Evolutionary conservation across 2,113 vertebrate species (phyloP), one percentile per base, ranked within the genome.

Genomic region (Chauna torquata): DNA sequence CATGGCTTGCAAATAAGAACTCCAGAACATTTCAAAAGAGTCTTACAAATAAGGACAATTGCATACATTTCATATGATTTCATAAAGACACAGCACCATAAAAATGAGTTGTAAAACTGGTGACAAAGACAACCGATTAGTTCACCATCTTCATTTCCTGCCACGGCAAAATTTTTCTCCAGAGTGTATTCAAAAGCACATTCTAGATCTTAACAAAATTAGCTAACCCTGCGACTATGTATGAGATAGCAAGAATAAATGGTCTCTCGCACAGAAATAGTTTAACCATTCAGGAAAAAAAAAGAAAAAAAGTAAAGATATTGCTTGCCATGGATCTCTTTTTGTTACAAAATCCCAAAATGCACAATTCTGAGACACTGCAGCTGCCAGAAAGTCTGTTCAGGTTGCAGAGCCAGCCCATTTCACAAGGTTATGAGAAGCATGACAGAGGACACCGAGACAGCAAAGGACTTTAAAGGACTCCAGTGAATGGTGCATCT

Each of bases 41-140:
- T 91, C 77, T 68, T 42, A 44, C 86, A 89, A 94, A 95, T 74
- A 92, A 82, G 86, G 86, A 66, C 52, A 69, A 93, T 82, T 91
- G 93, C 81, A 83, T 85, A 92, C 55, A 90, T 96, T 92, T 96
- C 82, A n/a, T 52, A 90, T 75, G 72, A 94, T 97, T 97, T 97
- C 86, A 82, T 95, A 92, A 97, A 96, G 90, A 91, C 45, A 72
- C 23, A 75, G 69, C 64, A 55, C 24, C 24, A 90, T 96, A 95
- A 94, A 95, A 97, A 66, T 55, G 44, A 82, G 90, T 82, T 6
- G 2, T 92, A 96, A 93, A 95, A 79, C 64, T 0, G 0, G 49
- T 84, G 90, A 93, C 91, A 92, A 93, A 94, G 92, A 92, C 83
- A 90, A 94, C 84, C 24, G 65, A 95, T 94, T 80, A 87, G 83